These are phyloP conservation scores for Amphiprion percula DNA, from an alignment of 2,113 vertebrate genomes.

Conservation along the genomic window DNA sequence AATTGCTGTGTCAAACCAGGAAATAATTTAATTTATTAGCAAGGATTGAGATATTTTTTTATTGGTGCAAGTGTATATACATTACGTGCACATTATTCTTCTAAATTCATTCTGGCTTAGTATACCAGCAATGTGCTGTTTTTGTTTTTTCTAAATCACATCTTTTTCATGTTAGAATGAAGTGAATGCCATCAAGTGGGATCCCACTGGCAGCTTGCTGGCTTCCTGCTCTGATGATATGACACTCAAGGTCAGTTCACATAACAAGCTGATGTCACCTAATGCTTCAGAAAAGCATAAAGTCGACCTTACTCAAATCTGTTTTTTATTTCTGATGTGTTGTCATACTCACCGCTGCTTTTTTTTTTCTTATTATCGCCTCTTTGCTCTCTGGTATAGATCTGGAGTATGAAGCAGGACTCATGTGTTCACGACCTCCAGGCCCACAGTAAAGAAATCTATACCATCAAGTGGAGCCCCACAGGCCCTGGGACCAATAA, in stretches of 20 bases:
- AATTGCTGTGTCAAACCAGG: not conserved
- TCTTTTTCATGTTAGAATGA: constrained; percentile 87
- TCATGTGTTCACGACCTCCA: constrained; percentile 98
- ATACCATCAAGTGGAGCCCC: constrained; percentile 99
- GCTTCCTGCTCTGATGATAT: constrained; percentile 99
- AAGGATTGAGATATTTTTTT: too few species aligned
- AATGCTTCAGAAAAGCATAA: not conserved
- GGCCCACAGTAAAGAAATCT: constrained; percentile 99
- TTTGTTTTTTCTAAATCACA: not conserved
- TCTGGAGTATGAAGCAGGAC: constrained; percentile 99
- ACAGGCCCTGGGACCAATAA: constrained; percentile 98
- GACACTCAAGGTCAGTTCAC: constrained; percentile 93
- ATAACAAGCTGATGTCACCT: not conserved
- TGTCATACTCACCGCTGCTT: not conserved
- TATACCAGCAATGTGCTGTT: not conserved
- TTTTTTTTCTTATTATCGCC: not conserved
- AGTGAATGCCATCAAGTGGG: constrained; percentile 99
- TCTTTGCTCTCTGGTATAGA: constrained; percentile 79
- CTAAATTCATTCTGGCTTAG: not conserved
- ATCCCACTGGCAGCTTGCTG: constrained; percentile 97
- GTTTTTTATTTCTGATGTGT: too few species aligned
- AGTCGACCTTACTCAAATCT: not conserved
- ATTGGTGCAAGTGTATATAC: too few species aligned
- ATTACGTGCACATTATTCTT: too few species aligned
- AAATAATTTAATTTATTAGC: not conserved